These are phyloP conservation scores for Amorpha juglandis DNA, from an alignment of 2,888 invertebrate genomes.

Conservation along the genomic window DNA sequence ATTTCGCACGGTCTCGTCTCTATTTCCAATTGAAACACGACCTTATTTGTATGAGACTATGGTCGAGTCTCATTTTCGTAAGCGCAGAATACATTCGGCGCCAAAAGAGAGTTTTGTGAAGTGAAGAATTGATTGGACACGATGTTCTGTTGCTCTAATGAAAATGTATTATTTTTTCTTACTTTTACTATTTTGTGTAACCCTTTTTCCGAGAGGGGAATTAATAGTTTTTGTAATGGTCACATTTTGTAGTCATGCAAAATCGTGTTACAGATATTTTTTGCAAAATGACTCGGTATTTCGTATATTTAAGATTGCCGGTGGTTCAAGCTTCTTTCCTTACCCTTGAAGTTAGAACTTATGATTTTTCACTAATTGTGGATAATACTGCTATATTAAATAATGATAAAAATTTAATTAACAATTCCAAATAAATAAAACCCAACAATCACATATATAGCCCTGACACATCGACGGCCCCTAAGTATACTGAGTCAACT, in stretches of 20 bases:
- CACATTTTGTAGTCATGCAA: not conserved
- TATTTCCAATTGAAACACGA: not conserved
- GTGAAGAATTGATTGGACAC: slow-evolving; percentile 63
- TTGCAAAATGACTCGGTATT: not conserved
- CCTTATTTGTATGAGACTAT: not conserved
- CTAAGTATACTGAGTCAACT: no score
- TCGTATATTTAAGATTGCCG: no score
- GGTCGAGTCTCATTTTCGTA: not conserved
- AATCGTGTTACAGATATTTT: not conserved
- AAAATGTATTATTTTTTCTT: slow-evolving; percentile 49
- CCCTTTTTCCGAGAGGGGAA: not conserved
- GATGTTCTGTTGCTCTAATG: slow-evolving; percentile 54
- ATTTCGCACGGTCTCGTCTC: slow-evolving; percentile 28
- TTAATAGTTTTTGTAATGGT: not conserved
- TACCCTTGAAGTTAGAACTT: no score
- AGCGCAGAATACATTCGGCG: not conserved
- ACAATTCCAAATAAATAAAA: no score
- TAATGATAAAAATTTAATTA: no score
- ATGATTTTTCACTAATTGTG: no score
- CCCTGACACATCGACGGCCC: no score
- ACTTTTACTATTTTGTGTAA: slow-evolving; percentile 37
- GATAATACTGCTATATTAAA: no score
- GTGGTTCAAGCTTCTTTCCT: no score
- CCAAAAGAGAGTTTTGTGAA: slow-evolving; percentile 51
- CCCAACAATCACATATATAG: no score